Conservation (phyloP, 2,797 vertebrate genomes). For the Phyllotis vaccarum region DNA sequence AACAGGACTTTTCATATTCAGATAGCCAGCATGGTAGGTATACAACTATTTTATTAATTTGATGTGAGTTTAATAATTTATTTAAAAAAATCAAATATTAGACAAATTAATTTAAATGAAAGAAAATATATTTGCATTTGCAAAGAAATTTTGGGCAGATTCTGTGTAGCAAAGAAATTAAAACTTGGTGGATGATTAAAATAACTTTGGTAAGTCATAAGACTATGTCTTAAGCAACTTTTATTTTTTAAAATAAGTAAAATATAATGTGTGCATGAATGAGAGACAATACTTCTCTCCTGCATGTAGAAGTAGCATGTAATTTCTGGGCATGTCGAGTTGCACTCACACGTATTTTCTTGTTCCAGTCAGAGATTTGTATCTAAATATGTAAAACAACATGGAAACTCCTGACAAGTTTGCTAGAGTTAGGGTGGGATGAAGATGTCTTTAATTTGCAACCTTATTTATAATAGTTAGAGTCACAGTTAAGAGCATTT, state of each 20-base stretch:
- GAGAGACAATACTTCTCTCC: neutral
- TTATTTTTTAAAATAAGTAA: neutral
- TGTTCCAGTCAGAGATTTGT: neutral
- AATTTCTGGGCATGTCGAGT: too few relatives aligned
- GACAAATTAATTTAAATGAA: neutral
- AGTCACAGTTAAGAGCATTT: neutral
- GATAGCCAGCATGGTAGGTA: rapidly evolving
- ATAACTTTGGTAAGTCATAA: neutral
- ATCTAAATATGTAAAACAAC: neutral
- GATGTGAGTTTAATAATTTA: neutral
- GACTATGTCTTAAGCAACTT: neutral
- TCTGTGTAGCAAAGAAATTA: neutral
- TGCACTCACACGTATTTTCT: neutral
- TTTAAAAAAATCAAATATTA: neutral
- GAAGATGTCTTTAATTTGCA: neutral
- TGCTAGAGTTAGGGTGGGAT: neutral
- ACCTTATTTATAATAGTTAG: neutral
- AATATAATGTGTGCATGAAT: neutral
- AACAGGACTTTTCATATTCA: neutral
- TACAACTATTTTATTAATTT: neutral
- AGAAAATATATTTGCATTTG: neutral
- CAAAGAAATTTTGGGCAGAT: neutral
- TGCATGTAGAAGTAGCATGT: neutral
- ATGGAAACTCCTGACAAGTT: neutral
- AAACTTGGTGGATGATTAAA: neutral